phyloP scores from a whole-genome alignment of 23 tunicate species.

The Trididemnum clinides region DNA sequence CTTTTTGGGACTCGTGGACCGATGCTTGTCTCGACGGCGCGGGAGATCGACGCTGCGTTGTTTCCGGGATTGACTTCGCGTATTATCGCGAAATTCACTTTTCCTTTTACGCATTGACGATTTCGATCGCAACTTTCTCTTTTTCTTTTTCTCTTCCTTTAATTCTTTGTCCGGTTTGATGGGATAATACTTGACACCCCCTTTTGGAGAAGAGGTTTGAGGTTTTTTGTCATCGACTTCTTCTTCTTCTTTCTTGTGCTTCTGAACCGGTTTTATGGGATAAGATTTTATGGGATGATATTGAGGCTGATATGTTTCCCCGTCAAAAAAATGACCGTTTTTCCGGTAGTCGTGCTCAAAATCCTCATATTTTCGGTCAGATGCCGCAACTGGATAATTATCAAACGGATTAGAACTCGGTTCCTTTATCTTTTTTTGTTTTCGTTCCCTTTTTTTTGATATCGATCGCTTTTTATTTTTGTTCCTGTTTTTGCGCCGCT shows the following conservation, averaged over 20 bases:
- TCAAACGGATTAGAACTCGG: constrained; percentile 47
- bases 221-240: constrained; percentile 12
- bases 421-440: neutral
- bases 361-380: constrained; percentile 66
- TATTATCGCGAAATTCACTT: neutral
- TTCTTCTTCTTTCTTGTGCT: neutral
- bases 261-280: constrained; percentile 57
- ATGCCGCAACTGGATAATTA: constrained; percentile 59
- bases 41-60: neutral
- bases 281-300: constrained; percentile 51
- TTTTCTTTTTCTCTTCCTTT: neutral
- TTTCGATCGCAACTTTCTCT: neutral
- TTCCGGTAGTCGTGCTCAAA: constrained; percentile 80
- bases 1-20: too few species aligned
- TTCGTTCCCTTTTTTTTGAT: neutral
- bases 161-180: constrained; percentile 35
- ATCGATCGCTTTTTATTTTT: constrained; percentile 6
- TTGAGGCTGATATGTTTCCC: constrained; percentile 69
- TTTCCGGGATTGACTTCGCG: neutral
- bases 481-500: neutral
- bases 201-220: neutral
- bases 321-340: constrained; percentile 39
- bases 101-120: neutral
- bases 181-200: constrained; percentile 70
- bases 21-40: too few species aligned